Percentiles rank a stretch among this genome's conserved stretches.
Evolutionary conservation across 2,797 vertebrate genomes (phyloP).

Genomic region (Poecilia picta): DNA sequence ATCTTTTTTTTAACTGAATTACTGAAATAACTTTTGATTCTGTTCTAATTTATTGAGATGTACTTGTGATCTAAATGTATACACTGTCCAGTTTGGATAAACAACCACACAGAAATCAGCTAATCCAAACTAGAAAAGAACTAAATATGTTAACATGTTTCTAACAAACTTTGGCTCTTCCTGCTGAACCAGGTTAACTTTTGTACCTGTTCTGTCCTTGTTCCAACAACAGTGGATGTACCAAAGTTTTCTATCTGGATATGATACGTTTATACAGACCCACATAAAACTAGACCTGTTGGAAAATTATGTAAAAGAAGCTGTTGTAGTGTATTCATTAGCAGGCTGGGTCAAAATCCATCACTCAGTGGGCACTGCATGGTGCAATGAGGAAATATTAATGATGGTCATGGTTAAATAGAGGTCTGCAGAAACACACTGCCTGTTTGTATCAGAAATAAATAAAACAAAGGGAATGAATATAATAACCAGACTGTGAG

Average conservation of each 20-base stretch:
- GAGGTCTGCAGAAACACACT: constrained; percentile 20
- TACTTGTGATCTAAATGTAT: not conserved
- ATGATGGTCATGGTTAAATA: not conserved
- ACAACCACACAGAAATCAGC: not conserved
- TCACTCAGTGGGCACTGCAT: not conserved
- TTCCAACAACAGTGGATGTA: not conserved
- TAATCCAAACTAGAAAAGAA: not conserved
- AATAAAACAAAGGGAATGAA: constrained; percentile 4
- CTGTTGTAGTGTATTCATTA: not conserved
- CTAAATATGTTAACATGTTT: not conserved
- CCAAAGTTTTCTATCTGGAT: not conserved
- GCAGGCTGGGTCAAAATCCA: constrained; percentile 19
- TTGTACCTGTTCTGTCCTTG: not conserved
- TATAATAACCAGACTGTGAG: not conserved
- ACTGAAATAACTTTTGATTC: not conserved
- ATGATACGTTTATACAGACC: not conserved
- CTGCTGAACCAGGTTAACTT: not conserved
- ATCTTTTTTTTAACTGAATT: not conserved
- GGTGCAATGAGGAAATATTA: constrained; percentile 27
- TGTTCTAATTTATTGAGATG: not conserved
- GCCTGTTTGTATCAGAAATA: constrained; percentile 42
- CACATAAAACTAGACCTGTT: constrained; percentile 2
- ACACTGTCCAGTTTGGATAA: not conserved
- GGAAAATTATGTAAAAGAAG: not conserved
- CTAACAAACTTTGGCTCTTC: not conserved